Conservation (phyloP, 92 coral and sea anemone species). For the Diadumene lineata region DNA sequence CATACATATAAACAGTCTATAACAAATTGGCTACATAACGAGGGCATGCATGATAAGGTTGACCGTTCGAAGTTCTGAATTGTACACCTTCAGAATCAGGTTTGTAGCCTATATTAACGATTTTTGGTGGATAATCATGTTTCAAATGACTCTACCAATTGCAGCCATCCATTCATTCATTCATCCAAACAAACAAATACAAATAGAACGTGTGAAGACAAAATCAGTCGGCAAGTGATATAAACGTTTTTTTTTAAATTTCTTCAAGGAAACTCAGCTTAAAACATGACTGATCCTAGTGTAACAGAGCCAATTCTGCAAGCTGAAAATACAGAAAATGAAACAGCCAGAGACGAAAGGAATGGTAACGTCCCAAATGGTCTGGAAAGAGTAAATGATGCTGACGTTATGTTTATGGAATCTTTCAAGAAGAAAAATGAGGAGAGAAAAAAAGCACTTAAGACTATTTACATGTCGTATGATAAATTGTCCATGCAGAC, state of each 20-base stretch:
- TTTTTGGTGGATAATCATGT: no score
- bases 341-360: background rate
- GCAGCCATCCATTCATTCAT: no score
- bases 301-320: background rate
- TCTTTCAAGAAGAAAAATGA: constrained; percentile 20
- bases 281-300: background rate
- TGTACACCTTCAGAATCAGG: no score
- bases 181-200: no score
- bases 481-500: constrained; percentile 3
- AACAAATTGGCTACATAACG: no score
- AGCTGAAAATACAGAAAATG: background rate
- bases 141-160: no score
- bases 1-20: no score
- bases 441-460: constrained; percentile 20
- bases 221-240: background rate
- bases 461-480: constrained; percentile 30
- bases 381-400: background rate
- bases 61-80: no score
- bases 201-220: background rate
- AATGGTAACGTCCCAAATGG: background rate
- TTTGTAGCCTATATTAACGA: no score
- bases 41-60: no score
- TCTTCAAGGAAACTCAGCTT: background rate
- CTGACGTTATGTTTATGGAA: constrained; percentile 14
- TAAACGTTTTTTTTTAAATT: no score